Evolutionary conservation across 2,113 vertebrate genomes (phyloP), one percentile per base, ranked within the genome.

Genomic region (Indicator maculatus): DNA sequence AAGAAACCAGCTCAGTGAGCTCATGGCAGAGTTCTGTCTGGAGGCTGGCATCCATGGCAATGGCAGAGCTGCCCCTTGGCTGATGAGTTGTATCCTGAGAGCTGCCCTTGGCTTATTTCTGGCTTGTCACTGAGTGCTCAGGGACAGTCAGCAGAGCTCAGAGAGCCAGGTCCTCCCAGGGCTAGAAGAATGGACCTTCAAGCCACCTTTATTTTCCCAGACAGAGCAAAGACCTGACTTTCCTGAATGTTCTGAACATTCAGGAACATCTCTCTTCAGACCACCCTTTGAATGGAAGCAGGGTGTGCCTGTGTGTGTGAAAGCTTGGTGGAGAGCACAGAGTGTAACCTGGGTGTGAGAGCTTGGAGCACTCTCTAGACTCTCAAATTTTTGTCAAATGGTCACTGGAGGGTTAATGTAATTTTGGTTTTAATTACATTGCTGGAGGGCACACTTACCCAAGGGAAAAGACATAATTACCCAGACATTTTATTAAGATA

Each of bases 401-500:
- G 95, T 77, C 72, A 78, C 86, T 91, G 91, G 83, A 94, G 92
- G 89, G 92, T 96, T 95, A 95, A 90, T 64, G 75, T 86, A 95
- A 94, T 96, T 96, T 95, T 95, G 94, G 69, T 55, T 53, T 76
- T 93, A 97, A 96, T 96, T 45, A 52, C 94, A 76, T 95, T 95
- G 94, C 94, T 88, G 89, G 86, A 94, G 90, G 76, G 81, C 93
- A 94, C 53, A 79, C 73, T 86, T 83, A 90, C 50, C 24, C 86
- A 36, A 58, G 86, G 83, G 60, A 90, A 77, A 77, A 89, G 90
- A 78, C 89, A 92, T 94, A 89, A 89, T 56, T 91, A 96, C 74
- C 75, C 90, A 90, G 93, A 96, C 86, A 93, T 96, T 97, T 97
- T 98, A 98, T 97, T 96, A 96, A 97, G 97, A 97, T 95, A 97